These are phyloP conservation scores for Metaphire vulgaris DNA, from an alignment of 1,140 invertebrate species.

Conservation along the genomic window DNA sequence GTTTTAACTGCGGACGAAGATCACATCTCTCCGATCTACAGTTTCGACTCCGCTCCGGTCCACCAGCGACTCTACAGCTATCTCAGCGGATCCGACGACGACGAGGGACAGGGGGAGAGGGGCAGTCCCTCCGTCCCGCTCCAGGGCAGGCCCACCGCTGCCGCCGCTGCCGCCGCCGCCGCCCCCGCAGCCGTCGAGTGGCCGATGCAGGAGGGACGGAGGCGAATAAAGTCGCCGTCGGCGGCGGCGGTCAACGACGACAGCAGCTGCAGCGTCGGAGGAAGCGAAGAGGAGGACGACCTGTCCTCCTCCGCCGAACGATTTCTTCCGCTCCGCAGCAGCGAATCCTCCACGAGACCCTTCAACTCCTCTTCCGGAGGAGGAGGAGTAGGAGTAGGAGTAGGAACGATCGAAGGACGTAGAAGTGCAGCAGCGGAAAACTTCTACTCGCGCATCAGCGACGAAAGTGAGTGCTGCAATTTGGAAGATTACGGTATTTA, in stretches of 20 bases:
- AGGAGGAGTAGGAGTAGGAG: too few species aligned
- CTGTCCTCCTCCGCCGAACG: too few species aligned
- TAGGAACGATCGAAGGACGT: too few species aligned
- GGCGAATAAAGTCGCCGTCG: too few species aligned
- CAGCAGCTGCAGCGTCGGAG: not conserved
- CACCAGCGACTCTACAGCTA: slow-evolving; percentile 1
- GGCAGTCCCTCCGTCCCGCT: not conserved
- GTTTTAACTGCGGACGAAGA: not conserved
- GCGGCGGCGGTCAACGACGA: not conserved
- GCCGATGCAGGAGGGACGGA: too few species aligned
- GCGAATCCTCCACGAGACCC: too few species aligned
- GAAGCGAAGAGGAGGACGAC: not conserved
- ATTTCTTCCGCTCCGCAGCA: not conserved
- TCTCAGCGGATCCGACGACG: not conserved
- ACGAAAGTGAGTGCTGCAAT: too few species aligned
- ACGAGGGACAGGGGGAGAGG: too few species aligned
- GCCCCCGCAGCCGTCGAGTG: too few species aligned
- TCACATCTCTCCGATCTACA: not conserved
- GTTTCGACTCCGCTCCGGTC: not conserved
- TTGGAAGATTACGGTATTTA: too few species aligned
- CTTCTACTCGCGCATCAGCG: not conserved
- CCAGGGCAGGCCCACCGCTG: not conserved
- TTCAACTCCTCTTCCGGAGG: too few species aligned
- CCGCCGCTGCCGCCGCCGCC: too few species aligned
- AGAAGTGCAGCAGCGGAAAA: not conserved